These are phyloP conservation scores for Crepidodera aurea DNA, from an alignment of 2,888 invertebrate genomes.

Conservation along the genomic window DNA sequence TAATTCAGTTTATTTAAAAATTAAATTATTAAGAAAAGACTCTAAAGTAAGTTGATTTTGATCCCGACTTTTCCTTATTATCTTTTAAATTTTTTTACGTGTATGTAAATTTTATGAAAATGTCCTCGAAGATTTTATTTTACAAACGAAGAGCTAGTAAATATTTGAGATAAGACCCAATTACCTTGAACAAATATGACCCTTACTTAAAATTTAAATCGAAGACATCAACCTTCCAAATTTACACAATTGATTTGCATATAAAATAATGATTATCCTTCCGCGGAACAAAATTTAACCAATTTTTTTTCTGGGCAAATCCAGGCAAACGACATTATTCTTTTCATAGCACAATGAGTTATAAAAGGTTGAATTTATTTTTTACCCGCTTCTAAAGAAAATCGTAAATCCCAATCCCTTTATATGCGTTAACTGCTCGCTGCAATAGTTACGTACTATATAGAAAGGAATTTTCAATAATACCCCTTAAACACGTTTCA, in stretches of 20 bases:
- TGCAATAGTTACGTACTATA: conserved; percentile 8
- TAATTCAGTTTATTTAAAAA: no score
- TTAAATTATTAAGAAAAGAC: no score
- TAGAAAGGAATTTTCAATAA: conserved; percentile 17
- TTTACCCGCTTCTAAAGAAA: conserved; percentile 11
- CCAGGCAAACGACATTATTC: neutral
- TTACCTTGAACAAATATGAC: no score
- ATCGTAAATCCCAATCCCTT: conserved; percentile 16
- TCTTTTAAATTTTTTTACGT: no score
- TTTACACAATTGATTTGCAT: neutral
- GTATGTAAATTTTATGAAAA: no score
- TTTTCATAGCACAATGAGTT: neutral
- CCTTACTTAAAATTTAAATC: no score
- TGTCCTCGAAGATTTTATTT: no score
- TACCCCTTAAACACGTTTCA: conserved; percentile 7
- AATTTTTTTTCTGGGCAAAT: neutral
- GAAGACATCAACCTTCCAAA: no score
- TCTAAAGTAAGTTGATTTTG: no score
- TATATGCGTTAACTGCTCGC: conserved; percentile 4
- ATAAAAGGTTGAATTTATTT: conserved; percentile 7
- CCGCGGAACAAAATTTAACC: neutral
- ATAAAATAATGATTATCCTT: conserved; percentile 9
- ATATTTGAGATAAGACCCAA: no score
- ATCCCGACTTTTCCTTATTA: no score
- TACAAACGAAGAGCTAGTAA: no score